Evolutionary conservation across 1,140 invertebrate species (phyloP).

Genomic region (Reticulitermes speratus): DNA sequence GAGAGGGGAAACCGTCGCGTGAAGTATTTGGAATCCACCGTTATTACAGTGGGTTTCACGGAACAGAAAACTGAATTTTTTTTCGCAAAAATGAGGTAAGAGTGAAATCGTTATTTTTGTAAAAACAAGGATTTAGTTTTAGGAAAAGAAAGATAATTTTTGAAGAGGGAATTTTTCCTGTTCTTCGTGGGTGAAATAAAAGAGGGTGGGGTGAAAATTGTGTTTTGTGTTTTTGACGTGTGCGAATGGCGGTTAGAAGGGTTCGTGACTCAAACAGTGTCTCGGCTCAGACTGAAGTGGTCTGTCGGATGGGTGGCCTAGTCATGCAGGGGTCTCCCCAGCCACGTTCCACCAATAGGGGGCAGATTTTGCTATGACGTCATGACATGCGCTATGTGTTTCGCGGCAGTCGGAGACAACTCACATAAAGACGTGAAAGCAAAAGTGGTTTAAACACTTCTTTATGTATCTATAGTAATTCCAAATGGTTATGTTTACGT

Average conservation of each 20-base stretch:
- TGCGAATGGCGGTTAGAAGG: background rate
- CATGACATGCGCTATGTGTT: conserved; percentile 19
- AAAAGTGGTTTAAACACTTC: background rate
- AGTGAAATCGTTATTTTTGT: background rate
- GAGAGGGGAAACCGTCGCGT: background rate
- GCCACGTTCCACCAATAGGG: conserved; percentile 20
- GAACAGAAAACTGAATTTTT: background rate
- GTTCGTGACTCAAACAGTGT: background rate
- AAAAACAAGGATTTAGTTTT: background rate
- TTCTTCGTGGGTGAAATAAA: background rate
- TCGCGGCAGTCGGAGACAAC: conserved; percentile 14
- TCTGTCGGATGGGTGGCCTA: conserved; percentile 14
- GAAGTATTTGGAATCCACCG: background rate
- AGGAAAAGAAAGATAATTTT: background rate
- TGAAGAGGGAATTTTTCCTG: background rate
- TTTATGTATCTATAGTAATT: too few relatives aligned
- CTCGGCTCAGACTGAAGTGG: conserved; percentile 26
- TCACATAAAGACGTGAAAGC: background rate
- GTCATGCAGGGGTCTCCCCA: conserved; percentile 23
- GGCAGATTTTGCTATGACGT: conserved; percentile 11
- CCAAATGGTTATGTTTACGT: too few relatives aligned
- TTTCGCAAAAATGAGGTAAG: background rate
- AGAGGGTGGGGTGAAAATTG: background rate
- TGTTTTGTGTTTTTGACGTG: background rate
- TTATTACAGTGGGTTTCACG: background rate